Percentiles rank a stretch among this genome's conserved stretches.
These are phyloP conservation scores for Percina caprodes DNA, from an alignment of 2,113 vertebrate genomes.

Conservation along the genomic window DNA sequence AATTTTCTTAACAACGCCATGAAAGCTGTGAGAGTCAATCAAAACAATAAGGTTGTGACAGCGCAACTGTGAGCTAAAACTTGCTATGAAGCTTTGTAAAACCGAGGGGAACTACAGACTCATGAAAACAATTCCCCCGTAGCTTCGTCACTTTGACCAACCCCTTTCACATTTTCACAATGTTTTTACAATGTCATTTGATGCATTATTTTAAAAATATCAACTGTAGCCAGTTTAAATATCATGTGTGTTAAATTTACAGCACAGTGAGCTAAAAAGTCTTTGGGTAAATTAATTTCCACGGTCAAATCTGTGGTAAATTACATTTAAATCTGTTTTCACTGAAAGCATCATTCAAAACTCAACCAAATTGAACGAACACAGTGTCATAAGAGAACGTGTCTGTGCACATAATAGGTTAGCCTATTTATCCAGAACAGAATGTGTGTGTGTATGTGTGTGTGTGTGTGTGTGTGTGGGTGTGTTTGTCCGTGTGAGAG, in stretches of 20 bases:
- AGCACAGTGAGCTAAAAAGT: not conserved
- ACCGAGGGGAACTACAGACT: not conserved
- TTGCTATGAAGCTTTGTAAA: not conserved
- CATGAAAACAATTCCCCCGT: not conserved
- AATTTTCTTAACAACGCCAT: not conserved
- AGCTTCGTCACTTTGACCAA: not conserved
- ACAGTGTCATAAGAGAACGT: not conserved
- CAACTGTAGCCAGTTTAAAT: not conserved
- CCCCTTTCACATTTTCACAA: not conserved
- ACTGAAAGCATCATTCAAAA: not conserved
- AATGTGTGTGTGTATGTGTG: not conserved
- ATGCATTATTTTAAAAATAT: not conserved
- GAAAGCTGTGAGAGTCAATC: not conserved
- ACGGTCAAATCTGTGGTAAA: not conserved
- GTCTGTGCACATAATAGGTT: slow-evolving; percentile 1
- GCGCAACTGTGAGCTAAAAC: not conserved
- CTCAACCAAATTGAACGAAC: slow-evolving; percentile 4
- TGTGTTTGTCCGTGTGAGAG: not conserved
- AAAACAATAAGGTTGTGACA: not conserved
- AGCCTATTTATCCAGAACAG: not conserved
- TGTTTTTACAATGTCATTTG: not conserved
- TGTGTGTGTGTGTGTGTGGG: not conserved
- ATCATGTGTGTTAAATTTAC: not conserved
- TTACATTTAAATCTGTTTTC: slow-evolving; percentile 13
- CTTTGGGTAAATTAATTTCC: not conserved